phyloP scores from a whole-genome alignment of 2,888 invertebrate genomes.

The Sepioteuthis lessoniana region DNA sequence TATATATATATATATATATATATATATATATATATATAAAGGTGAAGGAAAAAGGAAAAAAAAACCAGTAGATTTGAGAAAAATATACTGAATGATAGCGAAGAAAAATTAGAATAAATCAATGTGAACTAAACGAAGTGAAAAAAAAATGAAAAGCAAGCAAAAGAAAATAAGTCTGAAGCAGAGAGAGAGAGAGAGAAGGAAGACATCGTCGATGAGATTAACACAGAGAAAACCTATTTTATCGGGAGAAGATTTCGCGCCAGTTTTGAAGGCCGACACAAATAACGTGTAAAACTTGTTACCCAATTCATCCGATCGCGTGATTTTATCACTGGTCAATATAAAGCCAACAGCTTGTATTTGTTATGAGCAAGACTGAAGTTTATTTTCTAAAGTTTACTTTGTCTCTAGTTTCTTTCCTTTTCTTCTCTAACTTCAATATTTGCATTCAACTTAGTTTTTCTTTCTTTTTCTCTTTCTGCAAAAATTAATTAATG shows the following conservation, averaged over 20 bases:
- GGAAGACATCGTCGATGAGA: neutral
- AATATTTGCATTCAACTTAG: neutral
- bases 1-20: no score
- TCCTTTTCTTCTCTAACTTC: neutral
- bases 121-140: no score
- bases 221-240: neutral
- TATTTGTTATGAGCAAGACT: neutral
- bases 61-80: no score
- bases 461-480: neutral
- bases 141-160: no score
- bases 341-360: neutral
- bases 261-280: neutral
- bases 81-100: no score
- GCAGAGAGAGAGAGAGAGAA: neutral
- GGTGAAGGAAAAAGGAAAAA: no score
- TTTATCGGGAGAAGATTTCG: neutral
- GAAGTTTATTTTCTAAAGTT: neutral
- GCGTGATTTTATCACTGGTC: neutral
- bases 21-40: no score
- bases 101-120: no score
- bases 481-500: no score
- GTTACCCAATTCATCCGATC: neutral
- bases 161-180: no score
- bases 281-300: neutral
- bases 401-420: neutral